Evolutionary conservation across 1,140 invertebrate species (phyloP), one percentile per base, ranked within the genome.

Genomic region (Zaprionus tsacasi): DNA sequence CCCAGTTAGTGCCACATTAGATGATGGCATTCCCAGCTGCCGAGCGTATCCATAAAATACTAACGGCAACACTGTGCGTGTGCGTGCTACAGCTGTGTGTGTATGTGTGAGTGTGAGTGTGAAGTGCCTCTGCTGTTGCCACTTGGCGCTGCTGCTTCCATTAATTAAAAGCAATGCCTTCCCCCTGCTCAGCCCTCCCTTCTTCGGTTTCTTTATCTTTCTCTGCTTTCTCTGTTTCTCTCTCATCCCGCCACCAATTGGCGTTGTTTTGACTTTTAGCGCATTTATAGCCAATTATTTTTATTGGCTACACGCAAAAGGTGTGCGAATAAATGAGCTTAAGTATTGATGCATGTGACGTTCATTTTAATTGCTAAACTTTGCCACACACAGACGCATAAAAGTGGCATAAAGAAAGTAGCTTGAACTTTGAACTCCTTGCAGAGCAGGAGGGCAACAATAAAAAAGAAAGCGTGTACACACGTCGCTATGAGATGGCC

Each of bases 281-380:
- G 77, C 83, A 87, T 87, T 87, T 87, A 87, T 88, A 76, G 80
- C 83, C 83, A 87, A 87, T 87, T 87, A 87, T 87, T 87, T 87
- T 80, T 87, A 87, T 87, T 77, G 80, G 70, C 63, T 35, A 50
- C 69, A 60, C 38, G 45, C 73, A 48, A 72, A 72, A 88, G 83
- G 83, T 87, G 83, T 80, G 74, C 17, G 75, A 74, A 87, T 83
- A 88, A 88, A 88, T 89, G 80, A 80, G 68, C 68, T 81, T 65
- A 61, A 78, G 61, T 67, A 56, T 69, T 60, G 63, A 68, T 78
- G 67, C 54, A 70, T 74, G 75, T 78, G 74, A 69, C 61, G 65
- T 55, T 65, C 35, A 71, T 17, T 70, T 40, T 55, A 59, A 75
- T 70, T 36, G 56, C 61, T n/a, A 70, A 40, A 38, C 35, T 48